Conservation (phyloP, 1,140 invertebrate species). For the Meloidogyne chitwoodi region DNA sequence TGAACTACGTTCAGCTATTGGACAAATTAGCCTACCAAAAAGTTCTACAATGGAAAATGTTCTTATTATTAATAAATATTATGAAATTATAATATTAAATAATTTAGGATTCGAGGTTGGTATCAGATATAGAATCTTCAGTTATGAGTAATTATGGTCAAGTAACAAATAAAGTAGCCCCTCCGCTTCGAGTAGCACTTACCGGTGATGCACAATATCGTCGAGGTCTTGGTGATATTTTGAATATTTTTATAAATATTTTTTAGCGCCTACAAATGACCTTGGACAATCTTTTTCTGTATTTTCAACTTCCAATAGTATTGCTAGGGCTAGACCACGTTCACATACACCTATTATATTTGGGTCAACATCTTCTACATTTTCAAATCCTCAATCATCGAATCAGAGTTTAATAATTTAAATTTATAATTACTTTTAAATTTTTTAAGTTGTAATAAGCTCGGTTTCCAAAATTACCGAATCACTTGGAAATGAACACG, state of each 20-base stretch:
- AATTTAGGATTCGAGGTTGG: constrained; percentile 56
- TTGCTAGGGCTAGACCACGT: constrained; percentile 46
- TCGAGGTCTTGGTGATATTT: constrained; percentile 31
- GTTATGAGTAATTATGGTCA: constrained; percentile 53
- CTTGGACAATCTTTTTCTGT: constrained; percentile 36
- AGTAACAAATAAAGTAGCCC: constrained; percentile 2
- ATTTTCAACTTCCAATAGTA: constrained; percentile 21
- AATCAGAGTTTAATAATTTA: background rate
- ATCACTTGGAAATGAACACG: too few species aligned
- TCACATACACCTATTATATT: constrained; percentile 8
- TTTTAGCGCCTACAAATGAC: constrained; percentile 15
- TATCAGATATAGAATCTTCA: constrained; percentile 24
- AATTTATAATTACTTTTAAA: background rate
- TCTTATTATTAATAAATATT: background rate
- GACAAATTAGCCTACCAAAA: constrained; percentile 46
- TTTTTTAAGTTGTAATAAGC: too few species aligned
- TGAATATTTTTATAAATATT: background rate
- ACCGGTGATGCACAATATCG: constrained; percentile 47
- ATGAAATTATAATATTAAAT: background rate
- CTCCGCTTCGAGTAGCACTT: constrained; percentile 44
- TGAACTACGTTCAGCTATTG: constrained; percentile 52
- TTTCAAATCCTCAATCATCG: background rate
- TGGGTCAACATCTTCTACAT: background rate
- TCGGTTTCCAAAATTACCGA: too few species aligned
- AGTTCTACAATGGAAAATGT: constrained; percentile 55